phyloP scores from a whole-genome alignment of 2,888 invertebrate genomes.

The Drosophila fungiperda region DNA sequence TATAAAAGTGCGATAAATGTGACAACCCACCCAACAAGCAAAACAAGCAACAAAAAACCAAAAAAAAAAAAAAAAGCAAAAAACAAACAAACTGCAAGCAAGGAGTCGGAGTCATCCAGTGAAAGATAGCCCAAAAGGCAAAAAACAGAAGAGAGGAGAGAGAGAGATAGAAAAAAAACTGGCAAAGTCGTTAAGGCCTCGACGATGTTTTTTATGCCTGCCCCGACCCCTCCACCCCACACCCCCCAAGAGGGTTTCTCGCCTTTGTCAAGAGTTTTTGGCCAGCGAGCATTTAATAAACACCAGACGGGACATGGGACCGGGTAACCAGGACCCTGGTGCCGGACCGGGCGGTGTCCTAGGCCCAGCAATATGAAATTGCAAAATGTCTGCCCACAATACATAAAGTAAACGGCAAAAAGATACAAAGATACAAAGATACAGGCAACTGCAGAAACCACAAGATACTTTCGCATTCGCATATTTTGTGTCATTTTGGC shows the following conservation, averaged over 20 bases:
- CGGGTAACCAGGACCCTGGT: slow-evolving; percentile 4
- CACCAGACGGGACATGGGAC: slow-evolving; percentile 42
- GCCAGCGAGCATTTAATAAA: slow-evolving; percentile 72
- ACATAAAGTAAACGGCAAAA: slow-evolving; percentile 50
- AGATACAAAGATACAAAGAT: slow-evolving; percentile 60
- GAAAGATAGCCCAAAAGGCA: slow-evolving; percentile 55
- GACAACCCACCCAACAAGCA: slow-evolving; percentile 54
- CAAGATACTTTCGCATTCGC: slow-evolving; percentile 51
- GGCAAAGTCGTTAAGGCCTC: slow-evolving; percentile 72
- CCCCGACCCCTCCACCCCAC: background rate
- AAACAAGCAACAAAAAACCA: background rate
- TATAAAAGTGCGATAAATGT: slow-evolving; percentile 80
- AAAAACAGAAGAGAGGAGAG: background rate
- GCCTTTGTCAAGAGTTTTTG: slow-evolving; percentile 72
- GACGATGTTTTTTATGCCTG: slow-evolving; percentile 54
- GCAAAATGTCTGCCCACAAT: slow-evolving; percentile 66
- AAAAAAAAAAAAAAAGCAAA: slow-evolving; percentile 18
- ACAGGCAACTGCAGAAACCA: slow-evolving; percentile 66
- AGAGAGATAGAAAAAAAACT: slow-evolving; percentile 22
- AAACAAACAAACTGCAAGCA: slow-evolving; percentile 7
- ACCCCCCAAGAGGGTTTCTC: slow-evolving; percentile 42
- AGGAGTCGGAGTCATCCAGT: slow-evolving; percentile 18
- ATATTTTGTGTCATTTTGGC: slow-evolving; percentile 76
- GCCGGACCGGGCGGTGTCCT: slow-evolving; percentile 3
- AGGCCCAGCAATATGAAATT: slow-evolving; percentile 68